Evolutionary conservation across 2,113 vertebrate species (phyloP).

Genomic region (Canis aureus): DNA sequence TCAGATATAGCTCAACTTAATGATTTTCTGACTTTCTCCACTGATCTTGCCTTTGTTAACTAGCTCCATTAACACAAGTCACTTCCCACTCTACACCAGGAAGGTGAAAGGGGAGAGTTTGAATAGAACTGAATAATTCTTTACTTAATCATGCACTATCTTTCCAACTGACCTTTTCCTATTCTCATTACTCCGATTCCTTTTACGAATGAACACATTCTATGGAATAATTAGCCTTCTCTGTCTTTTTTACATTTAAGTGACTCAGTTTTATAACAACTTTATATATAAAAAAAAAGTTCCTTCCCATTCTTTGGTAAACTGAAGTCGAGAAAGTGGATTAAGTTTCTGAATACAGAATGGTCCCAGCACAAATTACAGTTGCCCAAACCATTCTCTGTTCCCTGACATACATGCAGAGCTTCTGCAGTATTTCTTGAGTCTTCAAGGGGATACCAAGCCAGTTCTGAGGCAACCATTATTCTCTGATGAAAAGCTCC

Average conservation of each 20-base stretch:
- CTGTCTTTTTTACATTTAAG: constrained; percentile 71
- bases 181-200: constrained; percentile 63
- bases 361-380: constrained; percentile 17
- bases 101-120: constrained; percentile 76
- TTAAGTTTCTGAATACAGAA: constrained; percentile 67
- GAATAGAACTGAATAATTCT: constrained; percentile 75
- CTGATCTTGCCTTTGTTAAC: constrained; percentile 70
- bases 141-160: constrained; percentile 71
- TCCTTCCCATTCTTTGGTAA: constrained; percentile 54
- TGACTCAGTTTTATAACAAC: constrained; percentile 50
- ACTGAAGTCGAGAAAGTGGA: not conserved
- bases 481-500: constrained; percentile 68
- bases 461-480: constrained; percentile 55
- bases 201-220: constrained; percentile 70
- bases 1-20: not conserved
- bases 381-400: constrained; percentile 63
- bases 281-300: constrained; percentile 54
- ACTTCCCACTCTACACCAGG: constrained; percentile 44
- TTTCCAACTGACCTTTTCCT: constrained; percentile 66
- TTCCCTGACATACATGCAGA: not conserved
- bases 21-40: constrained; percentile 39
- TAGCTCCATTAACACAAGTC: constrained; percentile 73
- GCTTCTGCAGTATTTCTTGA: not conserved
- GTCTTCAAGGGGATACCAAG: constrained; percentile 46
- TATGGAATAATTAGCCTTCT: constrained; percentile 74